phyloP scores from a whole-genome alignment of 2,113 vertebrate species.

The Pleuronectes platessa region DNA sequence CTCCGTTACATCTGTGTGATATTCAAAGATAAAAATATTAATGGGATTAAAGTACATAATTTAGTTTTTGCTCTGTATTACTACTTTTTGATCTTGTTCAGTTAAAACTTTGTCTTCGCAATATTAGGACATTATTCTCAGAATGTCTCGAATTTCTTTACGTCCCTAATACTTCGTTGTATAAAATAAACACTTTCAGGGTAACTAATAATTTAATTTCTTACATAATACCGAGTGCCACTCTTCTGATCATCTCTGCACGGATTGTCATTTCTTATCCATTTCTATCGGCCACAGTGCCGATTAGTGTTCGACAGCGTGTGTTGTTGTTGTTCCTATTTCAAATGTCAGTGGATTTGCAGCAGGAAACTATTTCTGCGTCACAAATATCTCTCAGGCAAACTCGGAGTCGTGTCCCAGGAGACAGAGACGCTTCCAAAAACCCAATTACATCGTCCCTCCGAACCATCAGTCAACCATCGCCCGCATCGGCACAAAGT shows the following conservation, averaged over 20 bases:
- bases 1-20: too few species aligned
- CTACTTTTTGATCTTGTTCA: too few species aligned
- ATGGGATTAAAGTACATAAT: too few species aligned
- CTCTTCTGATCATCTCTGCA: neutral
- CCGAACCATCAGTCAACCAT: slow-evolving; percentile 66
- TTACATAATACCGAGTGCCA: slow-evolving; percentile 2
- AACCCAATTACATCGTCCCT: slow-evolving; percentile 71
- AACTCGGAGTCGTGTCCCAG: slow-evolving; percentile 46
- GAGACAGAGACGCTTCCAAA: slow-evolving; percentile 47
- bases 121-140: neutral
- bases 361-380: slow-evolving; percentile 58
- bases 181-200: neutral
- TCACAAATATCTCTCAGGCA: slow-evolving; percentile 62
- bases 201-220: neutral
- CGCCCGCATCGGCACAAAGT: slow-evolving; percentile 50
- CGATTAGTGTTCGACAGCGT: slow-evolving; percentile 26
- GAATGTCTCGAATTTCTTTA: neutral
- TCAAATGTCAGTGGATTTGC: slow-evolving; percentile 59
- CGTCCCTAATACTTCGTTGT: neutral
- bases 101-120: neutral
- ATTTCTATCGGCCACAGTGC: slow-evolving; percentile 11
- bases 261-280: neutral
- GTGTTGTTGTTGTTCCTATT: slow-evolving; percentile 35
- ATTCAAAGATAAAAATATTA: too few species aligned
- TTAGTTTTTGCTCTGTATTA: too few species aligned